Evolutionary conservation across 1,140 invertebrate species (phyloP), one percentile per base, ranked within the genome.

Genomic region (Schlechtendalia chinensis): DNA sequence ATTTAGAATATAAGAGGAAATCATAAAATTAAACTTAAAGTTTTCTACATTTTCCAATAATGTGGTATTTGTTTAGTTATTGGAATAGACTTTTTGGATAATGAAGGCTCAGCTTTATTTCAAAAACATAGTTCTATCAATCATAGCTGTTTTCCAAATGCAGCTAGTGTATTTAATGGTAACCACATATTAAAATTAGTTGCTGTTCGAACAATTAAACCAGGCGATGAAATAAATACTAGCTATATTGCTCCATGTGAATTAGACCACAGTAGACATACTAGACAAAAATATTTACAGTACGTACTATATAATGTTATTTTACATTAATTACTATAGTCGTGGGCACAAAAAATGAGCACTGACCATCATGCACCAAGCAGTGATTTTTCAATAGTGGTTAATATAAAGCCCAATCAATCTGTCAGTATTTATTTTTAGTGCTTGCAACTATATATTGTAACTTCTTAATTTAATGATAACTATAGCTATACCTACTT

Each of bases 91-190:
- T 98, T 98, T 86, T 85, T 98, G 19, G 95, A 98, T 85, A 96
- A 93, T 86, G 96, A 98, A 89, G 96, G 96, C 2, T 96, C 95
- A 22, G 96, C 93, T 2, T 86, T 98, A 0, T 98, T 94, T 86
- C 84, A 88, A 22, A 83, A 93, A 1, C 96, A 98, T 85, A 96
- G 95, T 85, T 88, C 91, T 53, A 91, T 93, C 79, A 98, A 98
- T 87, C 96, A 98, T 86, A 97, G 94, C 85, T 98, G 96, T 85
- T 85, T 88, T 0, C 95, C 96, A 8, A 98, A 97, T 87, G 94
- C 95, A 5, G 90, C 92, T 84, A 90, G 93, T 1, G 90, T 90
- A 24, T 98, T 98, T 85, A 91, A 92, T 1, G 90, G 94, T 84
- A 94, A 94, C 72, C 95, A 96, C 84, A 92, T 89, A 53, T 87